Percentiles rank a stretch among this genome's conserved stretches.
Evolutionary conservation across 2,888 invertebrate species (phyloP).

Genomic region (Stenodema calcarata): DNA sequence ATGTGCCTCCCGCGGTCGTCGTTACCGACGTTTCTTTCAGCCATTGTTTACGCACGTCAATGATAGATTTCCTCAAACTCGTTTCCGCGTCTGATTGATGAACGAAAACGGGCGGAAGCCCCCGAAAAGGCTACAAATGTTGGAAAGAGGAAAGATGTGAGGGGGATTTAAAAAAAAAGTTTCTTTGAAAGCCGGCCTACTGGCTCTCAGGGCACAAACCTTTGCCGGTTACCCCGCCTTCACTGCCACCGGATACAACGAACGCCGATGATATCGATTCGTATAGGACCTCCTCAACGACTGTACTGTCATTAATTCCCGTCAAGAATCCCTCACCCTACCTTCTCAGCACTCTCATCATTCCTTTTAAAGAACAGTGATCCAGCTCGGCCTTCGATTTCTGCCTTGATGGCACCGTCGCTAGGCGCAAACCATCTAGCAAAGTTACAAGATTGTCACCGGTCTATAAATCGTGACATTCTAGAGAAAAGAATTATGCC

Average conservation of each 20-base stretch:
- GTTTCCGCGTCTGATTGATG: constrained; percentile 1
- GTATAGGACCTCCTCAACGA: constrained; percentile 18
- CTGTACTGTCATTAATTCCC: constrained; percentile 34
- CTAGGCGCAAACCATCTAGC: not conserved
- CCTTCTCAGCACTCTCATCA: not conserved
- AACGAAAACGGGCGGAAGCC: not conserved
- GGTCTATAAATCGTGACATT: too few species aligned
- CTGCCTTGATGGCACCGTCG: not conserved
- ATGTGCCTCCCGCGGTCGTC: not conserved
- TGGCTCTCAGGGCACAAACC: not conserved
- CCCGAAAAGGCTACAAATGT: not conserved
- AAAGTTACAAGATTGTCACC: not conserved
- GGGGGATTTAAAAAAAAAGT: not conserved
- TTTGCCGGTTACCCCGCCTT: not conserved
- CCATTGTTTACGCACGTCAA: not conserved
- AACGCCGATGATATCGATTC: constrained; percentile 4
- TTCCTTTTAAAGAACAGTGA: constrained; percentile 13
- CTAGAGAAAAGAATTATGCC: too few species aligned
- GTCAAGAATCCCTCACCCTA: constrained; percentile 31
- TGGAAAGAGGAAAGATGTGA: not conserved
- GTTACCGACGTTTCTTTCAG: not conserved
- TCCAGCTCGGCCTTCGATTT: constrained; percentile 17
- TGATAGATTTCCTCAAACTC: constrained; percentile 19
- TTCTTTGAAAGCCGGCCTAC: not conserved
- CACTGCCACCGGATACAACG: not conserved